Base-by-base conservation (phyloP, 2,113 vertebrate genomes). In the Syngnathoides biaculeatus region DNA sequence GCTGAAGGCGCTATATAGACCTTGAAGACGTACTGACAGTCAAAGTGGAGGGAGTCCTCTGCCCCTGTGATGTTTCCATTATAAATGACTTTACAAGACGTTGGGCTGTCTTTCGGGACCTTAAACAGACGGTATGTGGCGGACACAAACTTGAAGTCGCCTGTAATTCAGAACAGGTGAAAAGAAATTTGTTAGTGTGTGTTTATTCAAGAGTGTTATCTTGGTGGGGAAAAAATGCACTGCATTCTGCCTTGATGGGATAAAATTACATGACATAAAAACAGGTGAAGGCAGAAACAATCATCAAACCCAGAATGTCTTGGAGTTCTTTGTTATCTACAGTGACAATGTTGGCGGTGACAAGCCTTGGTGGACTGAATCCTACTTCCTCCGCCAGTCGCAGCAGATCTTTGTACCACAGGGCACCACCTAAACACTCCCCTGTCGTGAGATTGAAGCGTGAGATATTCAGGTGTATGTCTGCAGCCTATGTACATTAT, bases 101-200 rank as follows among this genome's bases (percentile, higher is more conserved):
- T 71, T 14, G 8, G 1, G 40, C 52, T 69, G 58, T n/a, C 80
- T 72, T 63, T 74, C 0, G 83, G 90, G 70, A 94, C 73, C 82
- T 94, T 98, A 85, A 98, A 98, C 57, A 98, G 90, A 27, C 93
- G 93, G 77, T 92, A 96, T 0, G 94, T 96, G 0, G 94, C 94
- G 0, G 95, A 96, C 71, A 93, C 92, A 71, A 96, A 98, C 71
- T 77, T 80, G 83, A 88, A 94, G 76, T 93, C 75, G 0, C 93
- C 95, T 93, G 81, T 38, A 55, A 50, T 66, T 22, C 43, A 26
- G 66, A 12, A 60, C 9, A 42, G 20, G 15, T 22, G 35, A 40
- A 61, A 22, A 14, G 3, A 22, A 14, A 22, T 30, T 30, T 15
- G 55, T 57, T 56, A 15, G 53, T 14, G 4, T 55, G 26, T 30